A percentile compares a stretch with the other conserved stretches of the same genome.
Conservation (phyloP, 2,888 invertebrate species). For the Ceratothoa steindachneri region DNA sequence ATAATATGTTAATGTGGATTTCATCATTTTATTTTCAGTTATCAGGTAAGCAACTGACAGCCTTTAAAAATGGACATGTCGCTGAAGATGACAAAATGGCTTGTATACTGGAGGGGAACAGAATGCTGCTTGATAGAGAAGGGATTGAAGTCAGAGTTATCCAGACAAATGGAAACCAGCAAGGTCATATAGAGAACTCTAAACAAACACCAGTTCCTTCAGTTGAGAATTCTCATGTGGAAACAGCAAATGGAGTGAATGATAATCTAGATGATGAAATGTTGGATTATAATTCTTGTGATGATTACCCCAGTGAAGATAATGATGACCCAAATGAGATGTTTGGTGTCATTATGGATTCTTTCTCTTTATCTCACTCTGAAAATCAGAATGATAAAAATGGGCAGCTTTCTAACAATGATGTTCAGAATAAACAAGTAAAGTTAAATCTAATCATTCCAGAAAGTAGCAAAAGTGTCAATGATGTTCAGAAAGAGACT, state of each 20-base stretch:
- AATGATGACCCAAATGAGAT: neutral
- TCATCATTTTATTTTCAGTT: no score
- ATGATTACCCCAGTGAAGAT: neutral
- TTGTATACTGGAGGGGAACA: neutral
- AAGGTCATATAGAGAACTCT: neutral
- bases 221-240: neutral
- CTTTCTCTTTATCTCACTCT: neutral
- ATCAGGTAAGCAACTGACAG: neutral
- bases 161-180: neutral
- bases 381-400: neutral
- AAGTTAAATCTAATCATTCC: no score
- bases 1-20: no score
- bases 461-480: no score
- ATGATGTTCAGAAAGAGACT: neutral
- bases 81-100: neutral
- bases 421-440: neutral
- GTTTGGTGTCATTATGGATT: neutral
- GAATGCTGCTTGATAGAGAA: neutral
- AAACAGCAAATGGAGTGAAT: neutral
- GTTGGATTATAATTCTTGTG: neutral
- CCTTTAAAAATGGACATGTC: neutral
- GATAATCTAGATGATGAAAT: neutral
- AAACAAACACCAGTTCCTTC: neutral
- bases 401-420: neutral
- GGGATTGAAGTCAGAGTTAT: neutral